Percentiles rank a stretch among this genome's conserved stretches.
Evolutionary conservation across 2,888 invertebrate genomes (phyloP).

Genomic region (Napeogenes sylphis): DNA sequence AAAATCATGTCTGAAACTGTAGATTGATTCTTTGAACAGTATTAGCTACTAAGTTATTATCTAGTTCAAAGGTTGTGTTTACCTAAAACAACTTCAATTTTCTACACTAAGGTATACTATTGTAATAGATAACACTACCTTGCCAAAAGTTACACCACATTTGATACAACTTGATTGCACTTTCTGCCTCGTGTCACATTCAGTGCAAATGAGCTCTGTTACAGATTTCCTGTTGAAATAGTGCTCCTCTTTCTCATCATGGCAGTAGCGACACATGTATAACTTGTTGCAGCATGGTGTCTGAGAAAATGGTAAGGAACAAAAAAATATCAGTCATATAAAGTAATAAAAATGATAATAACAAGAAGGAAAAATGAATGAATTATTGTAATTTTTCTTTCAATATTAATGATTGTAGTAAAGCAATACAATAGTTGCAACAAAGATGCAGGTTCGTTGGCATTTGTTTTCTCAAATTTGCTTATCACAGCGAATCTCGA

Average conservation of each 20-base stretch:
- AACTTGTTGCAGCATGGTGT: conserved; percentile 93
- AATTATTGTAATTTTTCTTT: no score
- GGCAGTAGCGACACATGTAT: conserved; percentile 93
- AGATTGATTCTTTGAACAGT: no score
- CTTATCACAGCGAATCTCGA: conserved; percentile 41
- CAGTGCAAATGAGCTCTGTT: conserved; percentile 88
- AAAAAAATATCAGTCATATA: neutral
- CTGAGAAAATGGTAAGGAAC: conserved; percentile 67
- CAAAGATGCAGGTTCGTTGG: conserved; percentile 45
- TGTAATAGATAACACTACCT: conserved; percentile 67
- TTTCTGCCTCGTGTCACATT: conserved; percentile 88
- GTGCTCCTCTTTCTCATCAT: conserved; percentile 91
- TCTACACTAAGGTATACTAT: neutral
- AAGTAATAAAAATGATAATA: neutral
- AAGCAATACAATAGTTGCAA: neutral
- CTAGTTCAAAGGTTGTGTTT: no score
- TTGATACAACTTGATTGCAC: conserved; percentile 88
- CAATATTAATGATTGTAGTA: no score
- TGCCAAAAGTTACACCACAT: conserved; percentile 88
- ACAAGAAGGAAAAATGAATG: no score
- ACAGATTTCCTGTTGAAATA: conserved; percentile 90
- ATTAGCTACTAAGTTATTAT: no score
- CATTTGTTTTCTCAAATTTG: conserved; percentile 53
- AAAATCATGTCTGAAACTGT: no score
- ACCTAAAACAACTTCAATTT: no score